phyloP scores from a whole-genome alignment of 2,888 invertebrate genomes.

The Cosmorhoe ocellata region DNA sequence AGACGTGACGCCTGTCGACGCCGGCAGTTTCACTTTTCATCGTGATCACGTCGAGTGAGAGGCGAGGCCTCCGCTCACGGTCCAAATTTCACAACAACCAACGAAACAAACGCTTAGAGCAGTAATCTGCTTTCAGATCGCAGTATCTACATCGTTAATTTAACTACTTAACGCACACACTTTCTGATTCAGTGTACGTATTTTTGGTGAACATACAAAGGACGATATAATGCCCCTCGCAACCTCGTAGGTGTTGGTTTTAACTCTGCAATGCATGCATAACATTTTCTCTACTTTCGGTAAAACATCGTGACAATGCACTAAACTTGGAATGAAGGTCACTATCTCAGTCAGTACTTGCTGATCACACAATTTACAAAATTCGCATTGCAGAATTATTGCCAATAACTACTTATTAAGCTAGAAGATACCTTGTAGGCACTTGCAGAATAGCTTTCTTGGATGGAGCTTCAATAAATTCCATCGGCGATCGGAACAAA shows the following conservation, averaged over 20 bases:
- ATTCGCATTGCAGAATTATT: background rate
- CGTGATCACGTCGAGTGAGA: constrained; percentile 68
- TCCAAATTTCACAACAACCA: constrained; percentile 76
- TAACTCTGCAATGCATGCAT: background rate
- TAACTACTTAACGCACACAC: constrained; percentile 28
- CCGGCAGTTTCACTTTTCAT: constrained; percentile 80
- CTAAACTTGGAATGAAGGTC: constrained; percentile 15
- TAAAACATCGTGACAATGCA: constrained; percentile 11
- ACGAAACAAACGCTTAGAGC: constrained; percentile 59
- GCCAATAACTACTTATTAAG: too few species aligned
- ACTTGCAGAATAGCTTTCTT: constrained; percentile 16
- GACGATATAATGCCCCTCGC: background rate
- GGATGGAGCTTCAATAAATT: constrained; percentile 19
- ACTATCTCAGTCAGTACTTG: background rate
- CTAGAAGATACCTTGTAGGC: too few species aligned
- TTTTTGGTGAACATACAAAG: constrained; percentile 5
- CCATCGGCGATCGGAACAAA: constrained; percentile 45
- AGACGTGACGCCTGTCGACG: constrained; percentile 69
- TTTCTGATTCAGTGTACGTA: constrained; percentile 34
- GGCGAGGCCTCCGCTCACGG: constrained; percentile 71
- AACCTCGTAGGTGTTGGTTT: background rate
- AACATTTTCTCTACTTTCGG: constrained; percentile 4
- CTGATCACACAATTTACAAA: too few species aligned
- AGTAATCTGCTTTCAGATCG: constrained; percentile 52
- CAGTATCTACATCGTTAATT: constrained; percentile 29